Percentiles rank a stretch among this genome's conserved stretches.
phyloP scores from a whole-genome alignment of 2,888 invertebrate genomes.

The Drosophila dives region DNA sequence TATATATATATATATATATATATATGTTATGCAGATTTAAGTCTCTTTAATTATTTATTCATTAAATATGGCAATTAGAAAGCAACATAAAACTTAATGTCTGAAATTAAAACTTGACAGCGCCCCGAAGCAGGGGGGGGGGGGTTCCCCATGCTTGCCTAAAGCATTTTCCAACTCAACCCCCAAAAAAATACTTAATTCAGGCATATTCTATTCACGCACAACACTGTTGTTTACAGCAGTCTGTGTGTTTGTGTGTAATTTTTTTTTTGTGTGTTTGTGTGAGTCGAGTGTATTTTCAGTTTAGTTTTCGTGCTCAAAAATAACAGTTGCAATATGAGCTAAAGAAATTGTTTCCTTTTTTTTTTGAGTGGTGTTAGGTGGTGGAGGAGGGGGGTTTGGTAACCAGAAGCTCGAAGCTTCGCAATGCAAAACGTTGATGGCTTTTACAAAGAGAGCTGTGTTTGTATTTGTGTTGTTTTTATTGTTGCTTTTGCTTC shows the following conservation, averaged over 20 bases:
- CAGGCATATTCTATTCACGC: neutral
- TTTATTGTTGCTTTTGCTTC: constrained; percentile 19
- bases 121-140: neutral
- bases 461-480: constrained; percentile 23
- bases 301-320: constrained; percentile 50
- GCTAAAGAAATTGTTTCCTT: constrained; percentile 29
- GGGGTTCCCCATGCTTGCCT: neutral
- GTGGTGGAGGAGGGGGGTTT: neutral
- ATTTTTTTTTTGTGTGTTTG: neutral
- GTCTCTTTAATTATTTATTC: neutral
- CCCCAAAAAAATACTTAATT: neutral
- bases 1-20: neutral
- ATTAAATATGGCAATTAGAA: neutral
- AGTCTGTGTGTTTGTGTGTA: neutral
- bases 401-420: constrained; percentile 41
- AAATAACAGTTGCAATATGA: constrained; percentile 52
- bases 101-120: neutral
- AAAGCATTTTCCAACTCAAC: neutral
- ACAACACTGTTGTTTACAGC: neutral
- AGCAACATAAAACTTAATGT: neutral
- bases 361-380: neutral
- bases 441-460: constrained; percentile 22
- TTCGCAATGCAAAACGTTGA: constrained; percentile 42
- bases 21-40: neutral
- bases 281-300: constrained; percentile 32